phyloP scores from a whole-genome alignment of 1,140 invertebrate species.

The Dendrolimus punctatus region DNA sequence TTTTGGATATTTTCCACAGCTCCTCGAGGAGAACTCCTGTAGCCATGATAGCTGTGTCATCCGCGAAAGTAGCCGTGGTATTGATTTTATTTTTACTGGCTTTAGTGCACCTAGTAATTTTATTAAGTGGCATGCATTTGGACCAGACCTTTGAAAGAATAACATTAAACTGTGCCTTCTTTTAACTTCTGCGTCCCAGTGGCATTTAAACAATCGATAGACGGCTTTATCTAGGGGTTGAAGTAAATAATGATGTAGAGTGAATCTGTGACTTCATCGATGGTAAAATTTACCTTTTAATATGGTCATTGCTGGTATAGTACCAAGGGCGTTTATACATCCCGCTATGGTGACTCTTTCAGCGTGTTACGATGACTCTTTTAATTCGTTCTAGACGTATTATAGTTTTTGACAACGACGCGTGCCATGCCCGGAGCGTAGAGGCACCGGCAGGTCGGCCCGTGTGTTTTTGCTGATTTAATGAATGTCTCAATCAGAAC shows the following conservation, averaged over 20 bases:
- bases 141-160: slow-evolving; percentile 36
- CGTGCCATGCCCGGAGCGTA: too few species aligned
- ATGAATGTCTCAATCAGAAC: too few species aligned
- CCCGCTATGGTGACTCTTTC: slow-evolving; percentile 56
- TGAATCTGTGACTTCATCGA: slow-evolving; percentile 28
- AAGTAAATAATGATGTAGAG: slow-evolving; percentile 22
- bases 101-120: slow-evolving; percentile 25
- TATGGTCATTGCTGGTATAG: slow-evolving; percentile 32
- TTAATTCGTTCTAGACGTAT: too few species aligned
- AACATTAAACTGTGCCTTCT: slow-evolving; percentile 29
- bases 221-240: slow-evolving; percentile 40
- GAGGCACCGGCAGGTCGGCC: too few species aligned
- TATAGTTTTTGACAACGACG: too few species aligned
- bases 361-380: slow-evolving; percentile 40
- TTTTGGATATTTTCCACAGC: too few species aligned
- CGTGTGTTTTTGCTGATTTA: too few species aligned
- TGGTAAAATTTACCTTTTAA: slow-evolving; percentile 32
- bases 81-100: slow-evolving; percentile 2
- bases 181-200: slow-evolving; percentile 30
- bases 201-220: slow-evolving; percentile 32
- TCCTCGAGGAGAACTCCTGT: too few species aligned
- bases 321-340: slow-evolving; percentile 35
- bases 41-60: too few species aligned
- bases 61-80: too few species aligned
- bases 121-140: slow-evolving; percentile 25